Evolutionary conservation across 2,888 invertebrate genomes (phyloP).

Genomic region (Mimachlamys varia): DNA sequence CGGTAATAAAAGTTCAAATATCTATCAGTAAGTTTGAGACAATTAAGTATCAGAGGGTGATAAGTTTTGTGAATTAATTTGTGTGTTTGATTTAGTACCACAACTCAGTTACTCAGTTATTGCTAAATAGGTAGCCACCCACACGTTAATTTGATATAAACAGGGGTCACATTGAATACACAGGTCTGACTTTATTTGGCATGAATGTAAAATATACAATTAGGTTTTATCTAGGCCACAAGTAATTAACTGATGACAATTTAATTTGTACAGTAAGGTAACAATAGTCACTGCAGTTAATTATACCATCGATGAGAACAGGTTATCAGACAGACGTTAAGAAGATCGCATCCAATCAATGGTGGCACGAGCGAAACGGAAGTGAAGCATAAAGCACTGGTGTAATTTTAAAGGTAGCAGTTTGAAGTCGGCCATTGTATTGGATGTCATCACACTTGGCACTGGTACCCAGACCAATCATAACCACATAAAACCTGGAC

Average conservation of each 20-base stretch:
- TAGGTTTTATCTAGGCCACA: not conserved
- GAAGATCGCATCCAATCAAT: not conserved
- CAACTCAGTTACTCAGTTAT: too few relatives aligned
- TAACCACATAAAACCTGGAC: not conserved
- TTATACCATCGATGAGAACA: not conserved
- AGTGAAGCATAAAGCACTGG: not conserved
- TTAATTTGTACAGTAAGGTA: not conserved
- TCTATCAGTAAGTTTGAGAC: too few relatives aligned
- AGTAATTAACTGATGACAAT: conserved; percentile 1
- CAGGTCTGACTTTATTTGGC: not conserved
- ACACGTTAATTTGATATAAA: too few relatives aligned
- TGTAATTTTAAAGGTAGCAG: not conserved
- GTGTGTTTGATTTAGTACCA: too few relatives aligned
- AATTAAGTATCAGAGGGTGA: too few relatives aligned
- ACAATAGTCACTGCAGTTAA: not conserved
- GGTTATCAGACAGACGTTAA: not conserved
- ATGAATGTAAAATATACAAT: not conserved
- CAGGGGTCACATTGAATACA: not conserved
- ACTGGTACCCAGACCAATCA: not conserved
- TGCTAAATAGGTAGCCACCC: too few relatives aligned
- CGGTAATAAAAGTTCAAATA: too few relatives aligned
- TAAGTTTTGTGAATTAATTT: too few relatives aligned
- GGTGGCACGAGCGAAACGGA: not conserved
- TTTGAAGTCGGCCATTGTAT: not conserved
- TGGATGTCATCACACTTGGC: not conserved